Base-by-base conservation (phyloP, 2,797 vertebrate species). In the Acropternis orthonyx region DNA sequence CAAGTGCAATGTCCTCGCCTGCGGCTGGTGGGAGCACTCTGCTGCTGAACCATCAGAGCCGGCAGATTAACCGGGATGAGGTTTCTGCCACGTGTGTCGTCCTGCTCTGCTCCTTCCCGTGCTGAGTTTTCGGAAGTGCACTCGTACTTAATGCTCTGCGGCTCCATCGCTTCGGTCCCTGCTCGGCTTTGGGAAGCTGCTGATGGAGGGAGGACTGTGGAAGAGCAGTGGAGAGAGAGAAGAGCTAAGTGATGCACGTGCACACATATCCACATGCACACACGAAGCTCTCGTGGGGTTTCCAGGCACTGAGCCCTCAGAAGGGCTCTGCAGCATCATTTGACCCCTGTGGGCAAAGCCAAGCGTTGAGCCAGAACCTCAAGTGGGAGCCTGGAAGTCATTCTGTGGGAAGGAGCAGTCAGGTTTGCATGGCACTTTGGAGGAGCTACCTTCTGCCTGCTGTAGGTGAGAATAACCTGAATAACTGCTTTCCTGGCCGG, bases 1-100 rank as follows among this genome's bases (percentile, higher is more conserved):
- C 19, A 52, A 37, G 20, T 4, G 46, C n/a, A 0, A 14, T 52
- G 26, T 4, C 44, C 7, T 10, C 1, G 0, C 7, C 0, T 6
- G 7, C 16, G 41, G 37, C 83, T 43, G 56, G 5, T 6, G 80
- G 36, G 69, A 58, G 18, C 59, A 5, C 12, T 11, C 58, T 10
- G 74, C 67, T 22, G 67, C 1, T 4, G 66, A 12, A 34, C 44
- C 54, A 2, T 0, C 28, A 80, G 54, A 2, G 0, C 16, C 62
- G n/a, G 21, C 59, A 30, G 20, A 28, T 37, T 4, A 13, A 20
- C 44, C 2, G 0, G 2, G n/a, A 9, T 14, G 8, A 49, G 37
- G 26, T 21, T 61, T 39, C 8, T 28, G 59, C 37, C 59, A 10
- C 37, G 1, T 2, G 36, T 19, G 59, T 32, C 74, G 16, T 18